Percentiles rank a stretch among this genome's conserved stretches.
Conservation (phyloP, 2,888 invertebrate species). For the Caenorhabditis imperialis region DNA sequence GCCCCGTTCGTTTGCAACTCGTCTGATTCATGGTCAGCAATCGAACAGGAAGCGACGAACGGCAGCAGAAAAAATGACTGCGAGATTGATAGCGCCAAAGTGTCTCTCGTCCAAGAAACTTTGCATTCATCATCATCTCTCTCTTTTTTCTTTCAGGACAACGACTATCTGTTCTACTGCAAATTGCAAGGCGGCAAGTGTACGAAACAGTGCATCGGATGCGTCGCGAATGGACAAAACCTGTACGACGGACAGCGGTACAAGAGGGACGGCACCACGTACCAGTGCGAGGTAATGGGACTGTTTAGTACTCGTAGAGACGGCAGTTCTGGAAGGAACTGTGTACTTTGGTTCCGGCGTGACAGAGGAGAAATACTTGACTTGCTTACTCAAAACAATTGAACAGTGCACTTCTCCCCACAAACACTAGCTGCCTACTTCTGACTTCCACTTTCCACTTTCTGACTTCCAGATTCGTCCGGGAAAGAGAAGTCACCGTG, state of each 20-base stretch:
- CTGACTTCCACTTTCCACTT: slow-evolving; percentile 1
- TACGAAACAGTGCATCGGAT: slow-evolving; percentile 72
- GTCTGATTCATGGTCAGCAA: neutral
- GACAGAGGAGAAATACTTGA: neutral
- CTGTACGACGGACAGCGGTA: slow-evolving; percentile 75
- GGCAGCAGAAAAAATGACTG: neutral
- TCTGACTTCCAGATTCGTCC: slow-evolving; percentile 62
- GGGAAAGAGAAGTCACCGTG: slow-evolving; percentile 64
- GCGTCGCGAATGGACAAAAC: slow-evolving; percentile 62
- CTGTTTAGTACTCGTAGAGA: too few relatives aligned
- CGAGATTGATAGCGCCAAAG: slow-evolving; percentile 3
- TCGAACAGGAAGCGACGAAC: neutral
- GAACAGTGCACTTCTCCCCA: too few relatives aligned
- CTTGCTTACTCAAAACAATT: neutral
- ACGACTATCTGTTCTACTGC: slow-evolving; percentile 76
- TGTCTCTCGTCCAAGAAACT: too few relatives aligned
- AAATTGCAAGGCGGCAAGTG: slow-evolving; percentile 69
- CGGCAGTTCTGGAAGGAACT: too few relatives aligned
- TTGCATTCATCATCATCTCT: neutral
- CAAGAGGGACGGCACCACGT: slow-evolving; percentile 66
- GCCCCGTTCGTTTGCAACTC: neutral
- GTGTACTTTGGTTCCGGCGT: too few relatives aligned
- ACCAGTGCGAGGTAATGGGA: slow-evolving; percentile 71
- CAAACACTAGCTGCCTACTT: too few relatives aligned
- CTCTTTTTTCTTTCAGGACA: slow-evolving; percentile 64